Base-by-base conservation (phyloP, 1,140 invertebrate species). In the Trachymyrmex septentrionalis region DNA sequence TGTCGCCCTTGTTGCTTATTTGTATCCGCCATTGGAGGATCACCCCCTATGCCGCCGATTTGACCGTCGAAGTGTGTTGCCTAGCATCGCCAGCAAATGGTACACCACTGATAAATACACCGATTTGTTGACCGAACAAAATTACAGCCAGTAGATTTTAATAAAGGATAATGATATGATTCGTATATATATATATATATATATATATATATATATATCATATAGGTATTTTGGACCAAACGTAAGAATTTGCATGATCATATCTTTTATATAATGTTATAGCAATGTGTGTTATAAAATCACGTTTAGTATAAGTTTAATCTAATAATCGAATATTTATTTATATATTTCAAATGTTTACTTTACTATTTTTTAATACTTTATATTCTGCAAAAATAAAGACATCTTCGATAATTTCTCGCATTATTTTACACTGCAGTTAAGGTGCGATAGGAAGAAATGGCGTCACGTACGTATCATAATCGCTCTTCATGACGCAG, bases 1-100 rank as follows among this genome's bases (percentile, higher is more conserved):
- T 48, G 63, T 78, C 64, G 27, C 57, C 59, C 78, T 82, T 50
- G 77, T 86, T 64, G 66, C 66, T 82, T 82, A 82, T 82, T 86
- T 82, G 85, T 82, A 61, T 67, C 34, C 57, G 57, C 55, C 44
- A 64, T 86, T 59, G 85, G 44, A 21, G 53, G 14, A 86, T 80
- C 66, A 82, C 24, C 69, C 55, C 55, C 7, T 21, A 14, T 10
- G 5, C 0, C 19, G 53, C 5, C 53, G 53, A 82, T 82, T 21
- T 34, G 30, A 5, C 24, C 48, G 10, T 57, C 21, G 38, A 44
- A 71, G 10, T 9, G 24, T 48, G 38, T n/a, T 48, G 24, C 38
- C 44, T 77, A 30, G 38, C 30, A 48, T 53, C 44, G 27, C n/a
- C 19, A 10, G 16, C 38, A 57, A 66, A 10, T 27, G 63, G 14